Evolutionary conservation across 2,797 vertebrate species (phyloP).

Genomic region (Neosilurus mollespiculum): DNA sequence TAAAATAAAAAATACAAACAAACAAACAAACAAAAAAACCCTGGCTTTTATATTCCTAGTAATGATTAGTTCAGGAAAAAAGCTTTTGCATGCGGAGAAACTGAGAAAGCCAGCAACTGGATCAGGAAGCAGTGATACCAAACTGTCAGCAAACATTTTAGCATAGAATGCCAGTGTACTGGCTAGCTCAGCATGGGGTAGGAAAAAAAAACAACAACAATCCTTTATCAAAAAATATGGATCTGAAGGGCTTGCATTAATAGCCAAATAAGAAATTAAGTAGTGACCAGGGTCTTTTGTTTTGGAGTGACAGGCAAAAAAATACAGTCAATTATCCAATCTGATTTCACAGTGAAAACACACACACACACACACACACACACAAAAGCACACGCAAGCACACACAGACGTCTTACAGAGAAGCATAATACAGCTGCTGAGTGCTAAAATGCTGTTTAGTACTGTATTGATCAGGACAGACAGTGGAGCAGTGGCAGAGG

Average conservation of each 20-base stretch:
- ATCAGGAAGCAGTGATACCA: background rate
- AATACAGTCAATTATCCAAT: background rate
- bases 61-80: conserved; percentile 26
- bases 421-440: conserved; percentile 25
- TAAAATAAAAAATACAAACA: too few species aligned
- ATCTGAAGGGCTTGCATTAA: conserved; percentile 22
- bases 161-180: conserved; percentile 62
- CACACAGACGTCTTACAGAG: background rate
- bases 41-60: background rate
- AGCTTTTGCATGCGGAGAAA: conserved; percentile 32
- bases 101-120: conserved; percentile 14
- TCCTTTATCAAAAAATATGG: conserved; percentile 1
- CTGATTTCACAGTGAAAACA: background rate
- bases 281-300: conserved; percentile 17
- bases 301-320: conserved; percentile 18
- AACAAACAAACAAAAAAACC: too few species aligned
- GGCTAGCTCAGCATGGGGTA: conserved; percentile 48
- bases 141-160: conserved; percentile 11
- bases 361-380: background rate
- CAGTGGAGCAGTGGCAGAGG: conserved; percentile 36
- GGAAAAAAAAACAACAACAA: conserved; percentile 44
- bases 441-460: conserved; percentile 6
- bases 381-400: background rate
- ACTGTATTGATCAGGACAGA: conserved; percentile 16
- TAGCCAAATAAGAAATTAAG: conserved; percentile 56